Evolutionary conservation across 2,113 vertebrate genomes (phyloP), one percentile per base, ranked within the genome.

Genomic region (Leucoraja erinaceus): DNA sequence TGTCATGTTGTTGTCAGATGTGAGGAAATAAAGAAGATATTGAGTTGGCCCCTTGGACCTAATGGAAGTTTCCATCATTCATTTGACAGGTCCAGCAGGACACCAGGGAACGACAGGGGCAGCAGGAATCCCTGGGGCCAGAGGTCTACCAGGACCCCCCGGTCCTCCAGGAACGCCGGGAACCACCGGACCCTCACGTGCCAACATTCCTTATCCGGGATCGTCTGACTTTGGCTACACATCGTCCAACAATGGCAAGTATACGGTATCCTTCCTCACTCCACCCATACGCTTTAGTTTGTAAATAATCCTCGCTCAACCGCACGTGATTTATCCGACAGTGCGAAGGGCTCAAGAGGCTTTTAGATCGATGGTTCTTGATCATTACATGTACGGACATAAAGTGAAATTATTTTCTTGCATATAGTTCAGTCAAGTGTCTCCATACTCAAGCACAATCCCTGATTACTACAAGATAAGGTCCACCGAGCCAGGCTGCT

Each of bases 181-280:
- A 14, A 66, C 90, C 2, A 18, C 90, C 25, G 90, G 90, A 10
- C 63, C 90, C 20, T 28, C 90, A 22, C 90, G 66, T 72, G 33
- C 66, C n/a, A 68, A 91, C 90, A 91, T 91, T 74, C 66, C 90
- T 91, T 72, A 91, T 54, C 90, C 9, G 6, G 68, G 66, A 91
- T 54, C 90, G 25, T 14, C 33, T 47, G 90, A 91, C 90, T 68
- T 91, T 22, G 90, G 90, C 72, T 91, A 91, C 90, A 91, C 90
- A 28, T 72, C 90, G 0, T 72, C 66, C 18, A 91, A 91, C 63
- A 70, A 70, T 70, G 90, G 90, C 68, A 72, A 91, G 90, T 91
- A 54, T 20, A 91, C 3, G 28, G 31, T 88, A 63, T 31, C 59
- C 20, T 66, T 88, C 59, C 31, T 63, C 83, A 88, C 28, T 31